Conservation (phyloP, 2,797 vertebrate species). For the Selene dorsalis region DNA sequence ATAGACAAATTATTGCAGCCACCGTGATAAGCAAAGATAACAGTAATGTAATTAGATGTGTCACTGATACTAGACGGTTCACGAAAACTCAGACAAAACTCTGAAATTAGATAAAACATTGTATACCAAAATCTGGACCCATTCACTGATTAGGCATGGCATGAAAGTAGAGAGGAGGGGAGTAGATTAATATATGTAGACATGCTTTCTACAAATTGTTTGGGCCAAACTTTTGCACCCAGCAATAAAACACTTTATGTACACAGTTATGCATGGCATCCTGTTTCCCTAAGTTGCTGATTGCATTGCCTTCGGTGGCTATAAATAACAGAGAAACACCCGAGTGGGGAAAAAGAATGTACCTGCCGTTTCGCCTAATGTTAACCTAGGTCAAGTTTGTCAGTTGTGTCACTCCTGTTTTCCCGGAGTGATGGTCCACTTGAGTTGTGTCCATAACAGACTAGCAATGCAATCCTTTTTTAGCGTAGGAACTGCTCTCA, state of each 20-base stretch:
- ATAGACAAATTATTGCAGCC: conserved; percentile 15
- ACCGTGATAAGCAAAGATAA: conserved; percentile 1
- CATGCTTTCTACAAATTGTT: conserved; percentile 30
- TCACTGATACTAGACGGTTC: conserved; percentile 26
- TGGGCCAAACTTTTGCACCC: conserved; percentile 25
- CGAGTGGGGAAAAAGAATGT: conserved; percentile 29
- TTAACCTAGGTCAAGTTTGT: conserved; percentile 49
- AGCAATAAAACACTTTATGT: conserved; percentile 21
- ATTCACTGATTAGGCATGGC: background rate
- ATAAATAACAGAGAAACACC: conserved; percentile 29
- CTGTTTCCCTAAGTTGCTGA: conserved; percentile 48
- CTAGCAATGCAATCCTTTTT: conserved; percentile 24
- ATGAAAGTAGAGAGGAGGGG: background rate
- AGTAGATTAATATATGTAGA: conserved; percentile 1
- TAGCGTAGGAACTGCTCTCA: conserved; percentile 11
- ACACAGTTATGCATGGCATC: conserved; percentile 21
- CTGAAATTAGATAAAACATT: conserved; percentile 14
- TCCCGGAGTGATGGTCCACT: conserved; percentile 76
- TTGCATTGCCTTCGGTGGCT: conserved; percentile 39
- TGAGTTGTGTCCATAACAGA: conserved; percentile 48
- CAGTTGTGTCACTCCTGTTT: conserved; percentile 55
- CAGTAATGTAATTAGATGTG: conserved; percentile 18
- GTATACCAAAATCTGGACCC: background rate
- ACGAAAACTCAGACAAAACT: conserved; percentile 11
- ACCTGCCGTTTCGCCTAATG: conserved; percentile 39